phyloP scores from a whole-genome alignment of 2,888 invertebrate species.

The Melanostoma scalare region DNA sequence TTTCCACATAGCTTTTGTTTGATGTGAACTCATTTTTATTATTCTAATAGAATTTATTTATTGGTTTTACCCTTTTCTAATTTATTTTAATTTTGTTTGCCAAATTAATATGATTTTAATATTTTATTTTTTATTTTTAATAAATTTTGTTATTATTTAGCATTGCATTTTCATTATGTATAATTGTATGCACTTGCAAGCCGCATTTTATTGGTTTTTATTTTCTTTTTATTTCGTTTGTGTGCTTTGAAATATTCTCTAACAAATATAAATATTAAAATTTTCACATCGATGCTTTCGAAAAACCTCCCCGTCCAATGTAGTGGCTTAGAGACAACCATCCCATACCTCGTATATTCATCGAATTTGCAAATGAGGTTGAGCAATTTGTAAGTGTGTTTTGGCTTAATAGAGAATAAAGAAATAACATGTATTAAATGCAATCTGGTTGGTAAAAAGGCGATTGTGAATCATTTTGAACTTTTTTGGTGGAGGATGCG shows the following conservation, averaged over 20 bases:
- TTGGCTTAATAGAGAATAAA: not conserved
- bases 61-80: too few species aligned
- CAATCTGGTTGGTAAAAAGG: too few species aligned
- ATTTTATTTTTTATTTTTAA: not conserved
- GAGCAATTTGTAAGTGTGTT: slow-evolving; percentile 86
- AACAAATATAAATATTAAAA: slow-evolving; percentile 2
- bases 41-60: too few species aligned
- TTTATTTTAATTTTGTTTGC: too few species aligned
- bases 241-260: slow-evolving; percentile 1
- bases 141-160: slow-evolving; percentile 9
- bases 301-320: slow-evolving; percentile 17
- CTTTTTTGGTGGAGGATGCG: too few species aligned
- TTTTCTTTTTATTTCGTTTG: not conserved
- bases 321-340: slow-evolving; percentile 91
- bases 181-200: not conserved
- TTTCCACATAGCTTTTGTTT: too few species aligned
- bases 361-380: slow-evolving; percentile 87
- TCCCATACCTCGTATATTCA: slow-evolving; percentile 86
- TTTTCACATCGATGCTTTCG: not conserved
- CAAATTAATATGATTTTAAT: too few species aligned
- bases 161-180: not conserved
- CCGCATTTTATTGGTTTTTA: not conserved
- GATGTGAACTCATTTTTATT: too few species aligned
- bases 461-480: too few species aligned
- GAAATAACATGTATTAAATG: too few species aligned